phyloP scores from a whole-genome alignment of 2,888 invertebrate species.

The Drosophila mimetica region DNA sequence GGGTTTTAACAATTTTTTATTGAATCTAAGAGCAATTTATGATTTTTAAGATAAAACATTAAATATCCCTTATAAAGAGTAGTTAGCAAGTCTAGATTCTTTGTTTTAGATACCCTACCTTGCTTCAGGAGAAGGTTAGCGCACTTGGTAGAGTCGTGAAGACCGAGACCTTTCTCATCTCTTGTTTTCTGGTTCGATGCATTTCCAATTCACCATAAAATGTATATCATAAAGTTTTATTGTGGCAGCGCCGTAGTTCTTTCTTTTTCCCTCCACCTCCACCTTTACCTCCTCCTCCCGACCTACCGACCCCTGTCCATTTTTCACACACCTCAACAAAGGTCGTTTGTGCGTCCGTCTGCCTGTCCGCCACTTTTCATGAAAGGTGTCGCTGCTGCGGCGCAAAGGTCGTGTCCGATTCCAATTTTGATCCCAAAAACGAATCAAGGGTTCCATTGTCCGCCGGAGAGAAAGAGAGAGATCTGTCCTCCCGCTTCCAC shows the following conservation, averaged over 20 bases:
- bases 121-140: conserved; percentile 20
- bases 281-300: not conserved
- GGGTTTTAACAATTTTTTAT: too few relatives aligned
- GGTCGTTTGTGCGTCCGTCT: conserved; percentile 64
- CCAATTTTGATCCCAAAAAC: conserved; percentile 47
- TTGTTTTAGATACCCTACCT: not conserved
- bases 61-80: too few relatives aligned
- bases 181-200: conserved; percentile 47
- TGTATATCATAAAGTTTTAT: conserved; percentile 78
- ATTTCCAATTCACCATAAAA: conserved; percentile 73
- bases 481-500: conserved; percentile 31
- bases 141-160: conserved; percentile 27
- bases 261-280: conserved; percentile 12
- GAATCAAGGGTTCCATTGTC: conserved; percentile 70
- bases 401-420: conserved; percentile 53
- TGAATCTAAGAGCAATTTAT: too few relatives aligned
- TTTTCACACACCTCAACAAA: conserved; percentile 65
- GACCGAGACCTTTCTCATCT: conserved; percentile 57
- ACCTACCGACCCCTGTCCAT: conserved; percentile 51
- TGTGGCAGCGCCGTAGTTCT: conserved; percentile 61
- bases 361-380: conserved; percentile 38
- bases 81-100: not conserved
- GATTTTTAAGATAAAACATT: too few relatives aligned
- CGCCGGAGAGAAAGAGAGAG: conserved; percentile 47
- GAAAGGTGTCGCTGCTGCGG: conserved; percentile 57